phyloP scores from a whole-genome alignment of 2,113 vertebrate species.

The Bombycilla garrulus region DNA sequence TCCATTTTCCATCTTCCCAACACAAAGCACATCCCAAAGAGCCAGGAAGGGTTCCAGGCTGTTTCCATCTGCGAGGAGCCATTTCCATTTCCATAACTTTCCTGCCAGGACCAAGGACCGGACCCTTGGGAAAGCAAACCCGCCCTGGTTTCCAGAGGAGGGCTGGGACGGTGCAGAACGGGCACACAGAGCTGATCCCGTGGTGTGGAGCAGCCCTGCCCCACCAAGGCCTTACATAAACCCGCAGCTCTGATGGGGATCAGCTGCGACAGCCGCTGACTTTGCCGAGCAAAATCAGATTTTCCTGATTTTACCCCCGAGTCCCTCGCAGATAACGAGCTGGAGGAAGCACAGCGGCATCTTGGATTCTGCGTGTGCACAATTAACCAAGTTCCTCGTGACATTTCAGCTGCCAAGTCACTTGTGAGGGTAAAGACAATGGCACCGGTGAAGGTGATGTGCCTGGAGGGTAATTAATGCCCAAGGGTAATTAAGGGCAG shows the following conservation, averaged over 20 bases:
- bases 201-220: background rate
- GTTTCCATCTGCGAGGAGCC: fast-evolving
- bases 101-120: background rate
- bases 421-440: fast-evolving
- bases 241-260: background rate
- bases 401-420: background rate
- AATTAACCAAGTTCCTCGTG: background rate
- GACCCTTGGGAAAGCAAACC: fast-evolving
- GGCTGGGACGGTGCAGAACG: fast-evolving
- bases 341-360: background rate
- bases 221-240: background rate
- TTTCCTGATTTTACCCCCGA: background rate
- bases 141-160: fast-evolving
- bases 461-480: background rate
- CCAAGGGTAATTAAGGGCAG: background rate
- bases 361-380: background rate
- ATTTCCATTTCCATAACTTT: background rate
- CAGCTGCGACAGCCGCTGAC: background rate
- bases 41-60: fast-evolving
- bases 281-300: background rate
- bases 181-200: fast-evolving
- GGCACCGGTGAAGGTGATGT: background rate
- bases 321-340: background rate
- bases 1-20: fast-evolving
- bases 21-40: fast-evolving